phyloP scores from a whole-genome alignment of 1,140 invertebrate genomes.

The Agrypnia vestita region DNA sequence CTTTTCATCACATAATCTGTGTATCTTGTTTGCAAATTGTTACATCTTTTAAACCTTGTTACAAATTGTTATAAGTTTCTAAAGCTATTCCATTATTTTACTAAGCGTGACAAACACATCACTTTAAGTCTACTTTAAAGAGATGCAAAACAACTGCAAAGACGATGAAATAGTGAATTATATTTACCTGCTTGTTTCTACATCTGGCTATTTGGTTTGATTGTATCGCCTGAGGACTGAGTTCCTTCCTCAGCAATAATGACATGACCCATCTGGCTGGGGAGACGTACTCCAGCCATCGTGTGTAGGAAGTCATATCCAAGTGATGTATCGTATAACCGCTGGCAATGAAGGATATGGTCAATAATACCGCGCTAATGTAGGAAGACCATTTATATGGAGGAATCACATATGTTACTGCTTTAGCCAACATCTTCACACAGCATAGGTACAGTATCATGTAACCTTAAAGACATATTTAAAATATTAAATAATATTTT shows the following conservation, averaged over 20 bases:
- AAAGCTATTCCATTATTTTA: too few species aligned
- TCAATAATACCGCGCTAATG: constrained; percentile 77
- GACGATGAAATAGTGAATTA: constrained; percentile 49
- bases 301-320: constrained; percentile 80
- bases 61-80: too few species aligned
- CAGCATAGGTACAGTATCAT: constrained; percentile 86
- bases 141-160: not conserved
- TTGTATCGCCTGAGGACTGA: constrained; percentile 77
- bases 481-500: not conserved
- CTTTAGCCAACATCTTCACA: constrained; percentile 81
- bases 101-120: too few species aligned
- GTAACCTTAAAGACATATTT: constrained; percentile 73
- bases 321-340: constrained; percentile 82
- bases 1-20: too few species aligned
- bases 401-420: constrained; percentile 79
- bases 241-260: constrained; percentile 78
- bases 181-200: constrained; percentile 78
- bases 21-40: too few species aligned
- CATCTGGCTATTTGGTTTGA: constrained; percentile 72
- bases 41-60: too few species aligned
- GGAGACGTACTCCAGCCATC: constrained; percentile 80
- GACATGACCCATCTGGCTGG: constrained; percentile 85
- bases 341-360: constrained; percentile 77
- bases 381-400: constrained; percentile 75
- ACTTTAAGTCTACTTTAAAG: too few species aligned